A percentile compares a stretch with the other conserved stretches of the same genome.
Conservation (phyloP, 2,888 invertebrate species). For the Baccha elongata region DNA sequence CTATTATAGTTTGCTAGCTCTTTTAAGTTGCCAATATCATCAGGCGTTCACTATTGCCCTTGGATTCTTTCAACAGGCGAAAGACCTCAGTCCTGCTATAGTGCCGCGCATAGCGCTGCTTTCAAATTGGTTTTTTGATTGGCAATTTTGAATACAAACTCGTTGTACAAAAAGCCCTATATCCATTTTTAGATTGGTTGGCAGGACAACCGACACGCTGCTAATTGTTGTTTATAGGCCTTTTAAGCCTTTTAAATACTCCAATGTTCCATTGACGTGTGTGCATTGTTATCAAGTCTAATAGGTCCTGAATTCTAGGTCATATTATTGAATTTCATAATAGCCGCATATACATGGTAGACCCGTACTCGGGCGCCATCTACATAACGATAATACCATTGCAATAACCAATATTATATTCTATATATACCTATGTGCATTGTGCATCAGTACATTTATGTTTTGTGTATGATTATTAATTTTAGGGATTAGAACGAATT, state of each 20-base stretch:
- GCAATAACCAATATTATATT: conserved; percentile 44
- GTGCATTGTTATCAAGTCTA: conserved; percentile 40
- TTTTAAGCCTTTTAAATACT: conserved; percentile 65
- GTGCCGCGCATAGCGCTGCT: conserved; percentile 36
- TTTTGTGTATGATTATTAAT: conserved; percentile 71
- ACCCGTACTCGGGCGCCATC: background rate
- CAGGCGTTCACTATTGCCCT: conserved; percentile 25
- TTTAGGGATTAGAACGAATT: conserved; percentile 87
- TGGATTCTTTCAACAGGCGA: conserved; percentile 50
- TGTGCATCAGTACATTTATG: conserved; percentile 36
- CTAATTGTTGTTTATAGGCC: conserved; percentile 71
- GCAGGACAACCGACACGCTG: conserved; percentile 17
- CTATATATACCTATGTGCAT: conserved; percentile 21
- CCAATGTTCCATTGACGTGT: conserved; percentile 37
- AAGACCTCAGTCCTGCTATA: background rate
- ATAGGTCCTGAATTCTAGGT: conserved; percentile 41
- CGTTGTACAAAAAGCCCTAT: conserved; percentile 46
- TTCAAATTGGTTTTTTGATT: conserved; percentile 79
- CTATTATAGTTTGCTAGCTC: background rate
- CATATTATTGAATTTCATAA: conserved; percentile 61
- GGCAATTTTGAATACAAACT: conserved; percentile 78
- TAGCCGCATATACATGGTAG: conserved; percentile 15
- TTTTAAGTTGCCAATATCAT: conserved; percentile 28
- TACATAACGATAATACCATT: conserved; percentile 25
- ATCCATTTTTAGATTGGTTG: conserved; percentile 22